Conservation (phyloP, 2,888 invertebrate species). For the Disparrhopalites patrizii region DNA sequence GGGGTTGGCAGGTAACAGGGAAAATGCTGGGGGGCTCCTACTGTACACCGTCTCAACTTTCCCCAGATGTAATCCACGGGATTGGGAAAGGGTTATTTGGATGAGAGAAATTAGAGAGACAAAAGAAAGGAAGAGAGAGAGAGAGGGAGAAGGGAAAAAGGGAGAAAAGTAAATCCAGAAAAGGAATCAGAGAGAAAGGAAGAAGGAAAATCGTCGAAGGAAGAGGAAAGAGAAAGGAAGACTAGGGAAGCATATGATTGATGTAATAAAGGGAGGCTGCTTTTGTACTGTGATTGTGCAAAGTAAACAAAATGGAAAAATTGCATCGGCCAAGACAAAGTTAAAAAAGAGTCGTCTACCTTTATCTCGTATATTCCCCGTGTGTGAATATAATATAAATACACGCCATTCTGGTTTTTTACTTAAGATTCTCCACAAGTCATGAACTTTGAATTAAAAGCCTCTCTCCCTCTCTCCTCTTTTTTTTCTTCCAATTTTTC, state of each 20-base stretch:
- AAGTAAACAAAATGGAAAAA: conserved; percentile 6
- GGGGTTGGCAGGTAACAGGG: too few species aligned
- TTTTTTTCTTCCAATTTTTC: too few species aligned
- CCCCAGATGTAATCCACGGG: too few species aligned
- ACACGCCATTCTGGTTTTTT: conserved; percentile 24
- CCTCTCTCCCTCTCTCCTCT: too few species aligned
- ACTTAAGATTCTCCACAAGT: conserved; percentile 25
- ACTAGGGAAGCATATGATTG: too few species aligned
- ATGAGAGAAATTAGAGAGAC: not conserved
- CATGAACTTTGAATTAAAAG: conserved; percentile 28
- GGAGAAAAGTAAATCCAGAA: too few species aligned
- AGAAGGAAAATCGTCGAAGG: not conserved
- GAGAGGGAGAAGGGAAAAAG: not conserved
- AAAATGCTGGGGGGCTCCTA: too few species aligned
- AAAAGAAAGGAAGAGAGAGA: not conserved
- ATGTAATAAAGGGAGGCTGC: conserved; percentile 4
- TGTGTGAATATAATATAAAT: not conserved
- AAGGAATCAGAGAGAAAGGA: too few species aligned
- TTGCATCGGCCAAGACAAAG: conserved; percentile 24
- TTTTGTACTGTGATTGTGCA: not conserved
- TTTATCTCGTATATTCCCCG: conserved; percentile 18
- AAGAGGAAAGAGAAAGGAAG: too few species aligned
- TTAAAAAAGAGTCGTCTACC: conserved; percentile 22
- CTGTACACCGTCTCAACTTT: too few species aligned
- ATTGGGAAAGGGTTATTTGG: too few species aligned